These are phyloP conservation scores for Stenopsyche tienmushanensis DNA, from an alignment of 1,140 invertebrate genomes.

Conservation along the genomic window DNA sequence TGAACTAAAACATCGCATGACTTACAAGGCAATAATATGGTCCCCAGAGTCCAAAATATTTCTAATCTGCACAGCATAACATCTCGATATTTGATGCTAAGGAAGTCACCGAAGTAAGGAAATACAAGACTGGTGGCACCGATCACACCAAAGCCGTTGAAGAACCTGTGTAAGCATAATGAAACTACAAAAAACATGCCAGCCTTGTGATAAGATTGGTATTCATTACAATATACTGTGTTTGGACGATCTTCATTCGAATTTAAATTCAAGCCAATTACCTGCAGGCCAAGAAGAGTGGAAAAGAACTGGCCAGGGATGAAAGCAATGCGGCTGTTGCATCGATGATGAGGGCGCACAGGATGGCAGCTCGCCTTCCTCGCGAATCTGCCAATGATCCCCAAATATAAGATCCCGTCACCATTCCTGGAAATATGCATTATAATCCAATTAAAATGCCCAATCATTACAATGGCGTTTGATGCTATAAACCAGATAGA, in stretches of 20 bases:
- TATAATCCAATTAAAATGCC: background rate
- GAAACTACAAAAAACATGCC: constrained; percentile 48
- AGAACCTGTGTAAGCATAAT: constrained; percentile 58
- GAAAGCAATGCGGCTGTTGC: constrained; percentile 61
- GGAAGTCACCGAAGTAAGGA: constrained; percentile 62
- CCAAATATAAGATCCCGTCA: constrained; percentile 68
- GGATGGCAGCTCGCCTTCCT: constrained; percentile 61
- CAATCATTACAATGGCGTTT: too few species aligned
- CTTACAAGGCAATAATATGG: constrained; percentile 58
- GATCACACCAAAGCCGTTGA: constrained; percentile 64
- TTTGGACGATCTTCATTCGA: too few species aligned
- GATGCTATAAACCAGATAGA: too few species aligned
- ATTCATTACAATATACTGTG: too few species aligned
- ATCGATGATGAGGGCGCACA: constrained; percentile 63
- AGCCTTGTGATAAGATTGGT: constrained; percentile 20
- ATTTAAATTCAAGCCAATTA: too few species aligned
- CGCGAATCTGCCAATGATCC: constrained; percentile 63
- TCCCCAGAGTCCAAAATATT: constrained; percentile 61
- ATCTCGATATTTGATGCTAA: constrained; percentile 56
- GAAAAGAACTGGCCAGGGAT: constrained; percentile 60
- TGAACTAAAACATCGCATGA: too few species aligned
- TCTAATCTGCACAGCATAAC: constrained; percentile 59
- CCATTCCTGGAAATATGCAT: constrained; percentile 60
- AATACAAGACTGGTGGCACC: constrained; percentile 60
- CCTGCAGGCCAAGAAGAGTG: constrained; percentile 62